A percentile compares a stretch with the other conserved stretches of the same genome.
phyloP scores from a whole-genome alignment of 1,140 invertebrate species.

The Nymphalis io region DNA sequence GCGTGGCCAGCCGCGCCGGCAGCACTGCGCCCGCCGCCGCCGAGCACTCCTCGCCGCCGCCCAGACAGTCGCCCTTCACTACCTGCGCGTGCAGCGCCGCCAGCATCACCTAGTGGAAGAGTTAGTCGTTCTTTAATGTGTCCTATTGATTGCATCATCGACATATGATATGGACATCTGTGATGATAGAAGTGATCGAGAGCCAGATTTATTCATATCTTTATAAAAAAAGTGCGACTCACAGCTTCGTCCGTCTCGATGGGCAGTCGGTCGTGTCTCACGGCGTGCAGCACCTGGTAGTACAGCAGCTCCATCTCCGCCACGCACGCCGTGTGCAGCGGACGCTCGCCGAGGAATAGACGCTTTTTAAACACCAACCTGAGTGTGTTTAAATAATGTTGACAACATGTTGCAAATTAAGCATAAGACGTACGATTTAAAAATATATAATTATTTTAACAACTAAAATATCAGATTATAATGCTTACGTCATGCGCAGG shows the following conservation, averaged over 20 bases:
- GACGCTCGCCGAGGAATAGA: conserved; percentile 88
- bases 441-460: too few species aligned
- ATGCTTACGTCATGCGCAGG: too few species aligned
- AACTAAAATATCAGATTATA: too few species aligned
- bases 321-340: conserved; percentile 90
- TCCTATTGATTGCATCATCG: too few species aligned
- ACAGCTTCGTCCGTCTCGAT: conserved; percentile 96
- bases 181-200: too few species aligned
- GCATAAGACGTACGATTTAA: background rate
- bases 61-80: conserved; percentile 91
- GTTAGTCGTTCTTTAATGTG: too few species aligned
- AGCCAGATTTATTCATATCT: background rate
- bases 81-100: conserved; percentile 96
- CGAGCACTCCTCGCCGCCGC: conserved; percentile 86
- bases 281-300: conserved; percentile 95
- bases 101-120: conserved; percentile 89
- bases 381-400: conserved; percentile 56
- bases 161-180: too few species aligned
- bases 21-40: conserved; percentile 90
- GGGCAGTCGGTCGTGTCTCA: conserved; percentile 94
- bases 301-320: conserved; percentile 98
- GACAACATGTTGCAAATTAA: background rate
- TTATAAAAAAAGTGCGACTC: conserved; percentile 15
- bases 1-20: conserved; percentile 88
- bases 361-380: conserved; percentile 96